Conservation (phyloP, 2,113 vertebrate species). For the Apus apus region DNA sequence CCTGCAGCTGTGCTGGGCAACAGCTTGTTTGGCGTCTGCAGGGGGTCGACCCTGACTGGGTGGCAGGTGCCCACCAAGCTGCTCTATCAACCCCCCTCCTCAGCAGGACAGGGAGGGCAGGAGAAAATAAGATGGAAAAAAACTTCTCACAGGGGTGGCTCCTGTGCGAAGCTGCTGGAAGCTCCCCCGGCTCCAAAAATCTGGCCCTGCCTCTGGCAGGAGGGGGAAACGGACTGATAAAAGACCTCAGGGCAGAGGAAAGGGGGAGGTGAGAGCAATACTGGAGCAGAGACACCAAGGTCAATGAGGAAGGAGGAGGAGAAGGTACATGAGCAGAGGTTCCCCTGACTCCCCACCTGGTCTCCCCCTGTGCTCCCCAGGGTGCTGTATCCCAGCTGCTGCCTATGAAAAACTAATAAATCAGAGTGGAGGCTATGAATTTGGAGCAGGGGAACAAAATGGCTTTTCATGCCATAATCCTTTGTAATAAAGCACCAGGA, state of each 20-base stretch:
- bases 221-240: no score
- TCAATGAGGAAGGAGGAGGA: no score
- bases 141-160: background rate
- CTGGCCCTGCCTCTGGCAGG: no score
- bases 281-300: no score
- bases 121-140: background rate
- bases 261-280: no score
- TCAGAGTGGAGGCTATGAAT: background rate
- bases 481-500: conserved; percentile 45
- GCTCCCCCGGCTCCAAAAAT: no score
- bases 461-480: conserved; percentile 57
- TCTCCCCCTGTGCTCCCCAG: background rate
- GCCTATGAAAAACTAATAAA: background rate
- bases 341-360: background rate
- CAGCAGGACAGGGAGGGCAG: background rate
- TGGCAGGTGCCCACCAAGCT: background rate
- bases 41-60: background rate
- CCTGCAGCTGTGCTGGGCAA: background rate
- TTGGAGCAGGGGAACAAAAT: conserved; percentile 26
- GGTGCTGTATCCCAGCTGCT: background rate
- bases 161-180: no score
- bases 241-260: no score
- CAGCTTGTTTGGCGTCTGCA: background rate
- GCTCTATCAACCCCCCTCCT: background rate
- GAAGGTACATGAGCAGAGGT: no score